Evolutionary conservation across 2,888 invertebrate genomes (phyloP).

Genomic region (Prosopocoilus inquinatus): DNA sequence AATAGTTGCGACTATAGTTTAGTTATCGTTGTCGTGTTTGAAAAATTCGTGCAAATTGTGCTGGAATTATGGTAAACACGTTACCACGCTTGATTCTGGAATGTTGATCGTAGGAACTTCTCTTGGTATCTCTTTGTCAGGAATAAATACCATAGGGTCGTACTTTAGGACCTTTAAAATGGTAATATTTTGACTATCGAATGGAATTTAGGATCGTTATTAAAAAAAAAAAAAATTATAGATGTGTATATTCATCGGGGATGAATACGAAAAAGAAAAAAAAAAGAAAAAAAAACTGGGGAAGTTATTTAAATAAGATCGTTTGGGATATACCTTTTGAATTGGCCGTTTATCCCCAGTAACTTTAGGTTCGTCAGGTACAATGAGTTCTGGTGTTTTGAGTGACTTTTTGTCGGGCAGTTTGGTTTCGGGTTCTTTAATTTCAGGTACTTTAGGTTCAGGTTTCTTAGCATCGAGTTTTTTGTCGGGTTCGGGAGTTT

Average conservation of each 20-base stretch:
- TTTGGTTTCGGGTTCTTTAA: slow-evolving; percentile 26
- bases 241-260: slow-evolving; percentile 14
- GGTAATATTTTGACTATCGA: background rate
- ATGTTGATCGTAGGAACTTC: slow-evolving; percentile 26
- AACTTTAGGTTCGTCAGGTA: slow-evolving; percentile 30
- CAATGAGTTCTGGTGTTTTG: slow-evolving; percentile 34
- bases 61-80: too few relatives aligned
- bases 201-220: background rate
- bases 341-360: slow-evolving; percentile 9
- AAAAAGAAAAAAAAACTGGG: slow-evolving; percentile 11
- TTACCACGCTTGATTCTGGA: slow-evolving; percentile 25
- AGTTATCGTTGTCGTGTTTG: too few relatives aligned
- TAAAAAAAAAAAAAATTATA: slow-evolving; percentile 8
- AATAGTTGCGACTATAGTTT: too few relatives aligned
- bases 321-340: slow-evolving; percentile 15
- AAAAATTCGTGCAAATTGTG: too few relatives aligned
- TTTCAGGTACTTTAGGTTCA: slow-evolving; percentile 21
- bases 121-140: slow-evolving; percentile 26
- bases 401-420: slow-evolving; percentile 28
- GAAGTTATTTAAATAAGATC: background rate
- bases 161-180: slow-evolving; percentile 26
- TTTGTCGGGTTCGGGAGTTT: slow-evolving; percentile 27
- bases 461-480: slow-evolving; percentile 27
- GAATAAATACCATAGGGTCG: slow-evolving; percentile 35
- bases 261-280: slow-evolving; percentile 5